These are phyloP conservation scores for Lycocerus yunnanus DNA, from an alignment of 2,888 invertebrate species.

Conservation along the genomic window DNA sequence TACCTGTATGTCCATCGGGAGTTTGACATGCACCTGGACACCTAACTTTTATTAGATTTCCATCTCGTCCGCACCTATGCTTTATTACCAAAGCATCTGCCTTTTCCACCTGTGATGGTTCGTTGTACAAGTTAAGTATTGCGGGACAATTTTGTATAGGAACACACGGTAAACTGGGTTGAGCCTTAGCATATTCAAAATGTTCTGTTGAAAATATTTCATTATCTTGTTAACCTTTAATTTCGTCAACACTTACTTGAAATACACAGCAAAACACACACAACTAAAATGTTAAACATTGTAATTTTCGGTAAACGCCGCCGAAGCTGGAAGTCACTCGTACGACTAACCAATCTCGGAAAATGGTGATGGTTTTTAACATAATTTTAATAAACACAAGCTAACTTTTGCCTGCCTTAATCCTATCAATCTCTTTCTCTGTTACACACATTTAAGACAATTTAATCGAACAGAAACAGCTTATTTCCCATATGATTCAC, in stretches of 20 bases:
- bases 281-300: neutral
- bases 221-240: neutral
- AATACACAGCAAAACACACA: neutral
- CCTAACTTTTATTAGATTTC: constrained; percentile 57
- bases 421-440: too few species aligned
- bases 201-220: neutral
- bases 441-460: too few species aligned
- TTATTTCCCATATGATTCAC: too few species aligned
- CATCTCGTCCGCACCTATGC: constrained; percentile 61
- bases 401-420: too few species aligned
- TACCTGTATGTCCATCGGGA: constrained; percentile 38
- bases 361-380: neutral
- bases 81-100: too few species aligned
- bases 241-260: neutral
- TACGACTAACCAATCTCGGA: neutral
- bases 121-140: too few species aligned
- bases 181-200: neutral
- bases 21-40: constrained; percentile 46
- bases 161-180: too few species aligned
- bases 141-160: constrained; percentile 55
- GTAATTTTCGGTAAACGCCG: neutral
- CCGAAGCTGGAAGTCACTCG: too few species aligned
- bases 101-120: too few species aligned
- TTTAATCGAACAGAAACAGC: too few species aligned
- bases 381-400: too few species aligned